Conservation (phyloP, 2,113 vertebrate genomes). For the Panthera leo region DNA sequence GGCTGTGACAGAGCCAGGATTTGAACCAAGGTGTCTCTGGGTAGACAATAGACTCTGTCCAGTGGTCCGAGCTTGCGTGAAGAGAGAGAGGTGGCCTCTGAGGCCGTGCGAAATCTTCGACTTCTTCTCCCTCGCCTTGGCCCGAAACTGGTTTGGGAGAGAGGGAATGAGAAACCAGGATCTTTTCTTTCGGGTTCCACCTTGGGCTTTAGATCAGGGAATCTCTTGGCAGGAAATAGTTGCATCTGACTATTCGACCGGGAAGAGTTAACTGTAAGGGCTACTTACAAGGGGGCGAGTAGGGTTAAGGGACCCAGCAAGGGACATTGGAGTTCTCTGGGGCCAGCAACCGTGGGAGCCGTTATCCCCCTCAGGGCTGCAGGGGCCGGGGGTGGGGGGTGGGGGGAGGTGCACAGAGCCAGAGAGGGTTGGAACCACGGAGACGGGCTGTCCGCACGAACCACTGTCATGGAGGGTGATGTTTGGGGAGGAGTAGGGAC, state of each 20-base stretch:
- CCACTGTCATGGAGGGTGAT: accelerated
- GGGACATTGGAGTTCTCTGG: not conserved
- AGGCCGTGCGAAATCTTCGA: not conserved
- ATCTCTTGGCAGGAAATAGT: not conserved
- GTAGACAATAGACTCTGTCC: no score
- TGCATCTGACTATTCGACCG: no score
- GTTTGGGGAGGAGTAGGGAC: not conserved
- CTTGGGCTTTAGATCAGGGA: not conserved
- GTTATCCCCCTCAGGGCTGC: not conserved
- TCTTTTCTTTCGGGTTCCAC: not conserved
- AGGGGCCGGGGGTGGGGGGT: no score
- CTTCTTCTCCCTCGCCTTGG: not conserved
- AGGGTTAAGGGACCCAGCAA: not conserved
- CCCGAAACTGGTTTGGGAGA: not conserved
- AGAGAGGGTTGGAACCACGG: not conserved
- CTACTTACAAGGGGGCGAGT: not conserved
- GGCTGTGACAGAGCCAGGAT: not conserved
- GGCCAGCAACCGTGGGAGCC: not conserved
- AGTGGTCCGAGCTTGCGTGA: not conserved
- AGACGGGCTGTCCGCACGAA: not conserved
- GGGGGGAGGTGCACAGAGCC: not conserved
- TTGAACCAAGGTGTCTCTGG: not conserved
- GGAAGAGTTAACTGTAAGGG: not conserved
- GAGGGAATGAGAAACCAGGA: not conserved
- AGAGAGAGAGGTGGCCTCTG: not conserved